phyloP scores from a whole-genome alignment of 2,797 vertebrate species.

The Sylvia borin region DNA sequence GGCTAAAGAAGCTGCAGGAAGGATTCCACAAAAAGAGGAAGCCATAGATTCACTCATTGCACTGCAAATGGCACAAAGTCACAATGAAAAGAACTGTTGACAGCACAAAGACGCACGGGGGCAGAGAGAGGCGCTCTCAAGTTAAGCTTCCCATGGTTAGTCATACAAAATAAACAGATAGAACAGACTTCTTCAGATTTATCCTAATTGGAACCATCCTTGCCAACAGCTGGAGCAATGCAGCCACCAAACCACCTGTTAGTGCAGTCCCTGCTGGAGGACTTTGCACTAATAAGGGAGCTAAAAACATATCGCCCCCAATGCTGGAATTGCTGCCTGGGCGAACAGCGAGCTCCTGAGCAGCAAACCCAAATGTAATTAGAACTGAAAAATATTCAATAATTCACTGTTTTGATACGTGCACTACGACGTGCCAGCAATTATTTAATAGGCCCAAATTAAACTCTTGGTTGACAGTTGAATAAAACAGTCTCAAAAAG shows the following conservation, averaged over 20 bases:
- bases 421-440: background rate
- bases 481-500: conserved; percentile 48
- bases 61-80: background rate
- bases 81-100: background rate
- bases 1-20: background rate
- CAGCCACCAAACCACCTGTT: background rate
- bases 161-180: background rate
- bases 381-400: conserved; percentile 46
- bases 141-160: background rate
- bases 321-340: background rate
- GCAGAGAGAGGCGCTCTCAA: background rate
- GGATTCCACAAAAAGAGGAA: background rate
- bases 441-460: conserved; percentile 54
- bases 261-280: background rate
- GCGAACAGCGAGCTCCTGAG: background rate
- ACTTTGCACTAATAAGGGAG: background rate
- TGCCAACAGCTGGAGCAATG: background rate
- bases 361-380: conserved; percentile 39
- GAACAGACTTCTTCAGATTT: background rate
- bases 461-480: conserved; percentile 38
- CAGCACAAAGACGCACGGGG: background rate
- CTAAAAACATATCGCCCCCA: background rate
- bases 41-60: background rate
- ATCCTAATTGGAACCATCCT: background rate
- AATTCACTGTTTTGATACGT: conserved; percentile 38